phyloP scores from a whole-genome alignment of 2,797 vertebrate genomes.

The Myripristis jacobus region DNA sequence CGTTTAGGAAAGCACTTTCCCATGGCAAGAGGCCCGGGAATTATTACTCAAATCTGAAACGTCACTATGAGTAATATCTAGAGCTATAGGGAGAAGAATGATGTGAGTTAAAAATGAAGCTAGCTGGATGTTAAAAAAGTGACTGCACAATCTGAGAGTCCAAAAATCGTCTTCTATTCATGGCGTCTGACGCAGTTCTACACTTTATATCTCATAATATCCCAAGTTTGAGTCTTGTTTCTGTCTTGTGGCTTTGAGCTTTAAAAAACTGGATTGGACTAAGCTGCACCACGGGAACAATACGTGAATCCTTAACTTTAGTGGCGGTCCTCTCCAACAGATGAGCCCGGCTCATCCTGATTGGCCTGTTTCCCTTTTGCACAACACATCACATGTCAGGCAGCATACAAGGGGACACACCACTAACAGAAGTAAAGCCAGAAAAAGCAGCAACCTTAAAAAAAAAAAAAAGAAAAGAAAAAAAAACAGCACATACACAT shows the following conservation, averaged over 20 bases:
- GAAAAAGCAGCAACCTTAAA: conserved; percentile 12
- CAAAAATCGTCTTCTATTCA: not conserved
- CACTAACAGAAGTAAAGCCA: not conserved
- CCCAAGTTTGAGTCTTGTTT: not conserved
- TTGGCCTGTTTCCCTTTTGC: not conserved
- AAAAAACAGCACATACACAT: conserved; percentile 15
- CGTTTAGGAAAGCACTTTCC: not conserved
- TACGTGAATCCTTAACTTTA: not conserved
- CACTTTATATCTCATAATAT: not conserved
- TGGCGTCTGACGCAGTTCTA: not conserved
- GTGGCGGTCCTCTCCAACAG: not conserved
- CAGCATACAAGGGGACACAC: conserved; percentile 1
- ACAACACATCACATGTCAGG: conserved; percentile 8
- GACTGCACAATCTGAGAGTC: not conserved
- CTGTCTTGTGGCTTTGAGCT: not conserved
- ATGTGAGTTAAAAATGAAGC: too few species aligned
- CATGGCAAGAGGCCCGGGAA: not conserved
- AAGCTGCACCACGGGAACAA: not conserved
- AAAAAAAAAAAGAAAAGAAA: conserved; percentile 19
- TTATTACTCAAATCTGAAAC: not conserved
- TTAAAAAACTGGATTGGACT: not conserved
- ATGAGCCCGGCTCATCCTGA: conserved; percentile 9
- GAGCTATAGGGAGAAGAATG: too few species aligned
- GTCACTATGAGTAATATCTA: not conserved
- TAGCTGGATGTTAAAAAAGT: too few species aligned